A percentile compares a stretch with the other conserved stretches of the same genome.
phyloP scores from a whole-genome alignment of 2,888 invertebrate species.

The Eudasyphora cyanicolor region DNA sequence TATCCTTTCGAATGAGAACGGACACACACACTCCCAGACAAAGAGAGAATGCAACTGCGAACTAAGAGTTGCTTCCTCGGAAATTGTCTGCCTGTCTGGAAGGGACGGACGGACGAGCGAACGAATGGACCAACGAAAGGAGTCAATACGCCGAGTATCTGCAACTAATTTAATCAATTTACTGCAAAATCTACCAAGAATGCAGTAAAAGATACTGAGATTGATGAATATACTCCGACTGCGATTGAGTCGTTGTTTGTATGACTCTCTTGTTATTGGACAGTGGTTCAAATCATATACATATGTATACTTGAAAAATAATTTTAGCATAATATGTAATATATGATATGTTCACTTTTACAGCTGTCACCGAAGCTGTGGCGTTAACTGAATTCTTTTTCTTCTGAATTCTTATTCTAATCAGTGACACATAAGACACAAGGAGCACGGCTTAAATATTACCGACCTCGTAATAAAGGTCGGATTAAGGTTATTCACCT shows the following conservation, averaged over 20 bases:
- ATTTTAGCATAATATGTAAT: too few species aligned
- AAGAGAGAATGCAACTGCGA: background rate
- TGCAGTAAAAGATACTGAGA: slow-evolving; percentile 54
- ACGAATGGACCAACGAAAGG: too few species aligned
- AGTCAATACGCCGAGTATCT: background rate
- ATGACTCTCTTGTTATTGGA: background rate
- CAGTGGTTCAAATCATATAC: slow-evolving; percentile 4
- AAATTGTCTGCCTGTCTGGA: background rate
- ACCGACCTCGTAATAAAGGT: too few species aligned
- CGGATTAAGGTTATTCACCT: too few species aligned
- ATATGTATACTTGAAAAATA: too few species aligned
- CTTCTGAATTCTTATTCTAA: too few species aligned
- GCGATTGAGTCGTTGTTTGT: background rate
- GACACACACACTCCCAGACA: background rate
- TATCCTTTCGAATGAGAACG: slow-evolving; percentile 1
- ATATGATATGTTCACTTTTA: too few species aligned
- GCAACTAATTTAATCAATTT: slow-evolving; percentile 63
- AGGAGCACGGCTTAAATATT: too few species aligned
- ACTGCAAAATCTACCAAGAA: slow-evolving; percentile 60
- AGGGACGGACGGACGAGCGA: background rate
- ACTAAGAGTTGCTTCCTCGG: background rate
- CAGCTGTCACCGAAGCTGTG: too few species aligned
- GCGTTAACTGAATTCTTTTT: too few species aligned
- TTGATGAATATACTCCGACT: background rate
- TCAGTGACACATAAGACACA: too few species aligned